These are phyloP conservation scores for Otus sunia DNA, from an alignment of 2,113 vertebrate species.

Conservation along the genomic window DNA sequence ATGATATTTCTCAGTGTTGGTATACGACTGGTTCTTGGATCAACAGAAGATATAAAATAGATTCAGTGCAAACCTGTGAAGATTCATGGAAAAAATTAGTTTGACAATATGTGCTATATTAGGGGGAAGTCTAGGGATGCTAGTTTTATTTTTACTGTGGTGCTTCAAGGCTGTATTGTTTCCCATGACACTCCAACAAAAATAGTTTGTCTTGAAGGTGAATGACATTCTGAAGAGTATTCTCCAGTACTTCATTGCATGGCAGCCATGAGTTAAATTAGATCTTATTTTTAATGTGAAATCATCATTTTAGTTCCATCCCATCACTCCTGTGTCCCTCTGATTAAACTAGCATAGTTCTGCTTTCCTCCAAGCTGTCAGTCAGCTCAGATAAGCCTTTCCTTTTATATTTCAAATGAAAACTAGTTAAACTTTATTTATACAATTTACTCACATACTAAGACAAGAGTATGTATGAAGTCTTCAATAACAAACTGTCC, in stretches of 20 bases:
- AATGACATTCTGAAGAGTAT: not conserved
- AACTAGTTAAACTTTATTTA: not conserved
- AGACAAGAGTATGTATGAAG: not conserved
- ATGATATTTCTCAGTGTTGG: not conserved
- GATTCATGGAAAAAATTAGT: not conserved
- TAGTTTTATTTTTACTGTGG: not conserved
- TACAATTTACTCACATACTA: not conserved
- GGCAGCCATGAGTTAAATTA: not conserved
- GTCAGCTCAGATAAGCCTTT: not conserved
- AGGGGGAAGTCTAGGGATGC: not conserved
- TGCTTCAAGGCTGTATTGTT: not conserved
- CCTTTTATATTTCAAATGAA: not conserved
- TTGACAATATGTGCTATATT: not conserved
- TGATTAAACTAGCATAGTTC: not conserved
- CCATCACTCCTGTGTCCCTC: not conserved
- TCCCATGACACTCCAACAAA: not conserved
- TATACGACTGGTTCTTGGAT: not conserved
- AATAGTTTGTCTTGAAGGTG: not conserved
- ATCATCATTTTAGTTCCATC: not conserved
- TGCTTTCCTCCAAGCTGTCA: not conserved
- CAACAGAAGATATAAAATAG: not conserved
- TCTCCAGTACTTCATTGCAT: not conserved
- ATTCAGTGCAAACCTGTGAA: not conserved
- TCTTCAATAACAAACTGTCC: not conserved
- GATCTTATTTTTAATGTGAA: not conserved